These are phyloP conservation scores for Protophormia terraenovae DNA, from an alignment of 2,888 invertebrate species.

Conservation along the genomic window DNA sequence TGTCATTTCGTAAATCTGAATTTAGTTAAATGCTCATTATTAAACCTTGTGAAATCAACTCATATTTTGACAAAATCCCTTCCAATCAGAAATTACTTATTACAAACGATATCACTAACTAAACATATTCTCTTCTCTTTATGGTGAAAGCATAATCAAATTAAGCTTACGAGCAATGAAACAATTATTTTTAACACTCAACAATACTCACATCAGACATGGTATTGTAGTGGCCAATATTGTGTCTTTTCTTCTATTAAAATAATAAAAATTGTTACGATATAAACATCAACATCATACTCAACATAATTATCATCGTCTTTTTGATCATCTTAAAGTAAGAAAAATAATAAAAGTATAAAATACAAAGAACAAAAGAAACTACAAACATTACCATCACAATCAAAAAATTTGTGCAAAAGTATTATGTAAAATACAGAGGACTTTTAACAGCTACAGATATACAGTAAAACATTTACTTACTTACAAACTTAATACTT, in stretches of 20 bases:
- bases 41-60: no score
- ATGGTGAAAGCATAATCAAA: neutral
- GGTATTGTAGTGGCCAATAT: slow-evolving; percentile 25
- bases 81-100: neutral
- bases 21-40: no score
- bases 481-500: neutral
- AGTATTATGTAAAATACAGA: slow-evolving; percentile 9
- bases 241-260: neutral
- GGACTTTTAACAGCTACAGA: neutral
- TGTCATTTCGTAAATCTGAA: no score
- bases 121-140: neutral
- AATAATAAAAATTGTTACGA: slow-evolving; percentile 29
- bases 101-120: neutral
- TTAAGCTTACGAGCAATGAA: slow-evolving; percentile 65
- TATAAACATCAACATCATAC: slow-evolving; percentile 17
- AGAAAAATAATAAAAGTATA: neutral
- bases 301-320: slow-evolving; percentile 24
- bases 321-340: neutral
- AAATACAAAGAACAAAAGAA: neutral
- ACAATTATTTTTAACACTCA: slow-evolving; percentile 64
- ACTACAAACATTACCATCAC: slow-evolving; percentile 3
- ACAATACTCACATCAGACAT: neutral
- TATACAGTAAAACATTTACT: neutral
- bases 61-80: no score
- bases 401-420: slow-evolving; percentile 2